A percentile compares a stretch with the other conserved stretches of the same genome.
These are phyloP conservation scores for Echeneis naucrates DNA, from an alignment of 2,797 vertebrate genomes.

Conservation along the genomic window DNA sequence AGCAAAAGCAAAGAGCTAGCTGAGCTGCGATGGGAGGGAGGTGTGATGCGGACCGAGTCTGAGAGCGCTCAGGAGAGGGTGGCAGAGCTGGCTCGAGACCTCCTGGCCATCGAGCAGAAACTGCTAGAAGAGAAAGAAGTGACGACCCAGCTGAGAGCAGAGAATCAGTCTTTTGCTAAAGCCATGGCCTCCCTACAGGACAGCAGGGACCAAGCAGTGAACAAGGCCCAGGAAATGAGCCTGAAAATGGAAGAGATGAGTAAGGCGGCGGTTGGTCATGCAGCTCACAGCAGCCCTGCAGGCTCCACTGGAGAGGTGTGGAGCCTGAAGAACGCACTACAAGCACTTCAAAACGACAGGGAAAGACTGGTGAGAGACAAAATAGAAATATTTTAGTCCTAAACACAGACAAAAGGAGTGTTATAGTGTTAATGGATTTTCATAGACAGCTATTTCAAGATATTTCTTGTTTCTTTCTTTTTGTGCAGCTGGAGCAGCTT, in stretches of 20 bases:
- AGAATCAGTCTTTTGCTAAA: slow-evolving; percentile 91
- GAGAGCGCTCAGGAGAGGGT: slow-evolving; percentile 97
- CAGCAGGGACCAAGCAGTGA: slow-evolving; percentile 87
- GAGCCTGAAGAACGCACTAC: slow-evolving; percentile 92
- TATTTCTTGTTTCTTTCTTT: neutral
- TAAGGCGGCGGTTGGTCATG: slow-evolving; percentile 64
- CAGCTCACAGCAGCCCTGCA: slow-evolving; percentile 57
- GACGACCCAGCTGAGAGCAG: slow-evolving; percentile 84
- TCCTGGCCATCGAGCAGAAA: slow-evolving; percentile 92
- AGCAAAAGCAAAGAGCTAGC: slow-evolving; percentile 86
- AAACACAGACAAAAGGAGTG: neutral
- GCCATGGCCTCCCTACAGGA: slow-evolving; percentile 95
- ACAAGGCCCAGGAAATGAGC: slow-evolving; percentile 83
- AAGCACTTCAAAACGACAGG: slow-evolving; percentile 93
- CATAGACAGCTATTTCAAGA: neutral
- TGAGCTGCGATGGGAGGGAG: slow-evolving; percentile 91
- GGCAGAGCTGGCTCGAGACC: slow-evolving; percentile 93
- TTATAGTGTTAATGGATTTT: neutral
- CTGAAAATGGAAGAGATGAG: slow-evolving; percentile 85
- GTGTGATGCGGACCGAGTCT: slow-evolving; percentile 93
- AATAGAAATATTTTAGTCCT: slow-evolving; percentile 4
- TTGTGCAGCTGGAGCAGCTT: slow-evolving; percentile 88
- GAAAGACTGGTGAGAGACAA: slow-evolving; percentile 90
- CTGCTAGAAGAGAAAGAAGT: slow-evolving; percentile 88
- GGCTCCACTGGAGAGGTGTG: slow-evolving; percentile 85